Conservation (phyloP, 2,888 invertebrate genomes). For the Magallana nippona region DNA sequence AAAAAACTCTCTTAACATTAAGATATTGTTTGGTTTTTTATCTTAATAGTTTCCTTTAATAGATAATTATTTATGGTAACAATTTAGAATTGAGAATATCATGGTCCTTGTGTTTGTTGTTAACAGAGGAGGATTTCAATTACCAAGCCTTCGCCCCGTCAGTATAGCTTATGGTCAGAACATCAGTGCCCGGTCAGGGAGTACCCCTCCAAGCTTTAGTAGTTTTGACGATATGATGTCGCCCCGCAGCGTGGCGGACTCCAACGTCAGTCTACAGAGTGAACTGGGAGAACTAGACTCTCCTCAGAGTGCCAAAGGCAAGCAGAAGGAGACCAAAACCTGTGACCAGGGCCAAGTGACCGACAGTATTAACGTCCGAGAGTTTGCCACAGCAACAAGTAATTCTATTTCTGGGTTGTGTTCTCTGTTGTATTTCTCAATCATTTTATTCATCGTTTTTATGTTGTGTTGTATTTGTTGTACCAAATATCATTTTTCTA, state of each 20-base stretch:
- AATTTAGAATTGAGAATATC: no score
- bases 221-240: constrained; percentile 76
- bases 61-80: no score
- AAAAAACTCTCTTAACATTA: no score
- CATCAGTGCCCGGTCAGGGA: constrained; percentile 84
- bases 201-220: constrained; percentile 80
- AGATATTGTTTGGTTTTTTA: no score
- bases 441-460: background rate
- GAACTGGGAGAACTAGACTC: constrained; percentile 75
- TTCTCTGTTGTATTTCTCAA: background rate
- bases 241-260: constrained; percentile 73
- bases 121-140: constrained; percentile 63
- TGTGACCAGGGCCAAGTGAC: constrained; percentile 75
- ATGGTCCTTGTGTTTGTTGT: no score
- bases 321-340: constrained; percentile 60
- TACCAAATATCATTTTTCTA: no score
- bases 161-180: constrained; percentile 68
- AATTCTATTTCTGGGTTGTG: constrained; percentile 51
- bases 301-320: constrained; percentile 59
- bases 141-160: constrained; percentile 73
- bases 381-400: constrained; percentile 76
- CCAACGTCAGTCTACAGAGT: constrained; percentile 76
- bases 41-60: no score
- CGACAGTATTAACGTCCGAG: constrained; percentile 69
- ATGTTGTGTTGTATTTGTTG: background rate